Conservation (phyloP, 2,797 vertebrate genomes). For the Tenualosa ilisha region DNA sequence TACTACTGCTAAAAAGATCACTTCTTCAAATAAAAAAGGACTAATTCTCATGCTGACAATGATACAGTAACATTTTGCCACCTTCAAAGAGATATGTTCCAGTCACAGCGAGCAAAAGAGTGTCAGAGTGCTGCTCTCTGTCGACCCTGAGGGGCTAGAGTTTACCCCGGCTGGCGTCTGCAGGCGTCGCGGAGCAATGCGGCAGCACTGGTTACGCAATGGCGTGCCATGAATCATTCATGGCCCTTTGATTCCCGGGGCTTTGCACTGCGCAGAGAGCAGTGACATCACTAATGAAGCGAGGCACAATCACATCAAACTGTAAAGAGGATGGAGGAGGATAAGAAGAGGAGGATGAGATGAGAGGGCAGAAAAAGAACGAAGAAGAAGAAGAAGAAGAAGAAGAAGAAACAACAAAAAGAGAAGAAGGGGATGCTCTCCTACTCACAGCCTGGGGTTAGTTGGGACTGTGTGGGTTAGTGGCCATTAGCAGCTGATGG, state of each 20-base stretch:
- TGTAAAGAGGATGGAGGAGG: conserved; percentile 11
- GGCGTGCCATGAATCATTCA: conserved; percentile 50
- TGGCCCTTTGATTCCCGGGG: conserved; percentile 27
- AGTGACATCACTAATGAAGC: conserved; percentile 46
- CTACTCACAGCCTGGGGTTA: not conserved
- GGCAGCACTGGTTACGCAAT: conserved; percentile 40
- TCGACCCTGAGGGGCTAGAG: conserved; percentile 27
- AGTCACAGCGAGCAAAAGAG: not conserved
- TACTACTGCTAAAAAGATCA: not conserved
- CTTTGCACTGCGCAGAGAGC: conserved; percentile 28
- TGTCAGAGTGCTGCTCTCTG: conserved; percentile 21
- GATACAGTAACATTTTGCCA: not conserved
- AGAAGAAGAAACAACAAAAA: not conserved
- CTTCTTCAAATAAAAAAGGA: not conserved
- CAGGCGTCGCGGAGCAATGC: conserved; percentile 13
- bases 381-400: not conserved
- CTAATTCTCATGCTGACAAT: not conserved
- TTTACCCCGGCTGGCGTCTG: conserved; percentile 34
- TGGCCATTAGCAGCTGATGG: not conserved
- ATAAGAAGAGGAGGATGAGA: conserved; percentile 9
- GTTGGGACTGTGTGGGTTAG: not conserved
- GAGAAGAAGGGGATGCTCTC: not conserved
- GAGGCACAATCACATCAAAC: conserved; percentile 33
- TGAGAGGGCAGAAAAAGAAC: conserved; percentile 24
- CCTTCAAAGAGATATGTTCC: not conserved